A percentile compares a stretch with the other conserved stretches of the same genome.
These are phyloP conservation scores for Podargus strigoides DNA, from an alignment of 2,797 vertebrate genomes.

Conservation along the genomic window DNA sequence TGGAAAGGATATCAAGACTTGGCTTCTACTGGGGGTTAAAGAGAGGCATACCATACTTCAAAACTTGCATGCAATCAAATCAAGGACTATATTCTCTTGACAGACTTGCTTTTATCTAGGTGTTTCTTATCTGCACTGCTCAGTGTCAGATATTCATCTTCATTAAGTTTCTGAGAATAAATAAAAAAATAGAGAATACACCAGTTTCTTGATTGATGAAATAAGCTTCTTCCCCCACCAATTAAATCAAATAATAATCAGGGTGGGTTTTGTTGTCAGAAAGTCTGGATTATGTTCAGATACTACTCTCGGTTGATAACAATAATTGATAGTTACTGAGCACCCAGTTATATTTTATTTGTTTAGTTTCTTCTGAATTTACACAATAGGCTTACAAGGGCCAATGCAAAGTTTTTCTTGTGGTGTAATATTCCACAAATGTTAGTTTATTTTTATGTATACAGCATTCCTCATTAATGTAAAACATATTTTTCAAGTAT, in stretches of 20 bases:
- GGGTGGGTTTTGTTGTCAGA: background rate
- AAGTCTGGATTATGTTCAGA: conserved; percentile 23
- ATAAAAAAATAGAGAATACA: background rate
- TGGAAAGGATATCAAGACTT: conserved; percentile 11
- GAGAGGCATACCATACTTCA: background rate
- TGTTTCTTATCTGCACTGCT: background rate
- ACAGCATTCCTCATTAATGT: conserved; percentile 33
- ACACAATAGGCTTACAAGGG: conserved; percentile 14
- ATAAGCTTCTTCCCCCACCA: background rate
- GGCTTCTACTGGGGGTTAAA: background rate
- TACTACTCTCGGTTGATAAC: background rate
- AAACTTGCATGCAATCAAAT: conserved; percentile 24
- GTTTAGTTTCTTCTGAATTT: conserved; percentile 37
- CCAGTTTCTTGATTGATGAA: conserved; percentile 5
- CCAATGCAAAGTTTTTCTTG: background rate
- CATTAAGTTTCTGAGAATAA: background rate
- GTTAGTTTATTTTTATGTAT: conserved; percentile 25
- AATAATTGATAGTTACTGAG: conserved; percentile 43
- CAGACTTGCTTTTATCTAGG: background rate
- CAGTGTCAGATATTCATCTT: background rate
- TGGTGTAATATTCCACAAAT: conserved; percentile 8
- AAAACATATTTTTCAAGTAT: conserved; percentile 72
- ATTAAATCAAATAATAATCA: background rate
- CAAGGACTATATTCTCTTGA: background rate
- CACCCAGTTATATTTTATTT: conserved; percentile 40